Evolutionary conservation across 1,140 invertebrate species (phyloP).

Genomic region (Sycobia sp.): DNA sequence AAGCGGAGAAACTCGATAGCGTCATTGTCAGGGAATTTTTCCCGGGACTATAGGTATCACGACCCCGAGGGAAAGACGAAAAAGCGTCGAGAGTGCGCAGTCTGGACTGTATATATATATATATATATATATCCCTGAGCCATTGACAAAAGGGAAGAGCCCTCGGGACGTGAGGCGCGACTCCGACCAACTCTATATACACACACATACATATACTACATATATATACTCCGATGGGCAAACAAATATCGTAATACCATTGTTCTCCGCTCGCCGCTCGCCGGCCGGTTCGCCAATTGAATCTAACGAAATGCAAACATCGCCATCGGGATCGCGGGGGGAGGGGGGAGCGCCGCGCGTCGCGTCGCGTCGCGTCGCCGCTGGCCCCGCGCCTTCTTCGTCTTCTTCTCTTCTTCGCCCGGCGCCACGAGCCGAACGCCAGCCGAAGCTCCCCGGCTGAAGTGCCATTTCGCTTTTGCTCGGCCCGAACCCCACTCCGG

Average conservation of each 20-base stretch:
- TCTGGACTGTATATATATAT: no score
- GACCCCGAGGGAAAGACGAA: slow-evolving; percentile 10
- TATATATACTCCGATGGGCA: no score
- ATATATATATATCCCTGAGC: no score
- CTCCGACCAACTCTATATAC: slow-evolving; percentile 46
- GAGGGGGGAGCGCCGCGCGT: slow-evolving; percentile 8
- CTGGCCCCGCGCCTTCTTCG: not conserved
- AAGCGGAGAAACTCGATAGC: slow-evolving; percentile 24
- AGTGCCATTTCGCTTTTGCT: slow-evolving; percentile 34
- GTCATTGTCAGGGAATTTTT: slow-evolving; percentile 31
- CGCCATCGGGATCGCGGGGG: slow-evolving; percentile 50
- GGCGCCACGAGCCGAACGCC: slow-evolving; percentile 15
- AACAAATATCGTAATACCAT: slow-evolving; percentile 62
- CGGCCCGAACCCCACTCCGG: slow-evolving; percentile 20
- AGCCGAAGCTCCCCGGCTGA: slow-evolving; percentile 4
- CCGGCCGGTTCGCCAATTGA: slow-evolving; percentile 52
- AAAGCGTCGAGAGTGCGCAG: slow-evolving; percentile 27
- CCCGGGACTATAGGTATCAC: slow-evolving; percentile 8
- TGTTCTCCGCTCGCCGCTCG: slow-evolving; percentile 56
- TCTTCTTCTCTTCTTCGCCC: not conserved
- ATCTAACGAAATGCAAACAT: slow-evolving; percentile 63
- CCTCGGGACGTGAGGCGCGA: slow-evolving; percentile 47
- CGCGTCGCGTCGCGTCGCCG: not conserved
- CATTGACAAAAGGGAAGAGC: slow-evolving; percentile 44
- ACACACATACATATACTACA: no score